phyloP scores from a whole-genome alignment of 2,797 vertebrate genomes.

The Peromyscus eremicus region DNA sequence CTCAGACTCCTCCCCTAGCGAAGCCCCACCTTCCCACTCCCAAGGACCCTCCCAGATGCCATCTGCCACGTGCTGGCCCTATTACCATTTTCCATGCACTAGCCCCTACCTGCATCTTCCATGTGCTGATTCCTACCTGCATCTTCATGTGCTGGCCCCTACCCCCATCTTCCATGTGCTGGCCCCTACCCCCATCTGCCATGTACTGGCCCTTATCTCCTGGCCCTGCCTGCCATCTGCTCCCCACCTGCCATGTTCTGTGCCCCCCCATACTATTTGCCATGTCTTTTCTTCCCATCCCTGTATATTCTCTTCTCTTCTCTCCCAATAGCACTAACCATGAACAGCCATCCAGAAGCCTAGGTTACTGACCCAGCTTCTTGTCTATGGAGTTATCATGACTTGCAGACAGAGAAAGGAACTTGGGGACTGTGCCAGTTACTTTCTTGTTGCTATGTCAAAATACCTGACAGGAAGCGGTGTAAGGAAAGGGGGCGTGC shows the following conservation, averaged over 20 bases:
- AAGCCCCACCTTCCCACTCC: background rate
- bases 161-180: background rate
- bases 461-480: background rate
- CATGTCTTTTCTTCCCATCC: background rate
- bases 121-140: rapidly evolving
- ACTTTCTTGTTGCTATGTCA: background rate
- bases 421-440: too few relatives aligned
- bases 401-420: background rate
- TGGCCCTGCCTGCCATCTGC: background rate
- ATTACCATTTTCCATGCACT: background rate
- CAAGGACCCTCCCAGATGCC: rapidly evolving
- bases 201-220: background rate
- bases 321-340: background rate
- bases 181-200: background rate
- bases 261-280: background rate
- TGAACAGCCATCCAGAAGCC: background rate
- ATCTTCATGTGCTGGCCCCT: background rate
- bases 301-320: too few relatives aligned
- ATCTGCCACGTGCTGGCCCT: background rate
- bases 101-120: rapidly evolving
- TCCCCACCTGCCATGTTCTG: background rate
- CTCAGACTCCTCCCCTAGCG: rapidly evolving
- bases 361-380: background rate
- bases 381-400: too few relatives aligned
- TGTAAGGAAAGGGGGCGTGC: background rate